Conservation (phyloP, 2,888 invertebrate species). For the Eudasyphora cyanicolor region DNA sequence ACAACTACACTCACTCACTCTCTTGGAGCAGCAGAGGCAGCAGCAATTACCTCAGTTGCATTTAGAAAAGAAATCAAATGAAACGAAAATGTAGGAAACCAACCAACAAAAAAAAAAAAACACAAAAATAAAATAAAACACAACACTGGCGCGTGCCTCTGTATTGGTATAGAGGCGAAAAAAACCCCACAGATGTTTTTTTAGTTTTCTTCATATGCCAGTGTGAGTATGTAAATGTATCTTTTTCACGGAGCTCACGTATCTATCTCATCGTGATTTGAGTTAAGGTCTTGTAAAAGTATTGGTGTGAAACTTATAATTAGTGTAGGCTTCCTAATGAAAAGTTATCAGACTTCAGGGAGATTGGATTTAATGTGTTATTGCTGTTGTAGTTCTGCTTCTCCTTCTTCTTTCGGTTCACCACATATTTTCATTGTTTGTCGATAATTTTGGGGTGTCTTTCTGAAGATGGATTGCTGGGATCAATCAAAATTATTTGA, state of each 20-base stretch:
- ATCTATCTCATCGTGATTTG: not conserved
- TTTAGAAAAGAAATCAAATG: constrained; percentile 50
- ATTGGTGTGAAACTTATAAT: constrained; percentile 37
- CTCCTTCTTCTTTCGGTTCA: not conserved
- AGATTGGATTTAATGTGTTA: not conserved
- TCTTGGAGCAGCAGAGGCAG: not conserved
- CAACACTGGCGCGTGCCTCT: constrained; percentile 61
- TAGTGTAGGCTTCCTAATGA: constrained; percentile 53
- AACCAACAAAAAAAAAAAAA: constrained; percentile 38
- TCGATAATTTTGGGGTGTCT: constrained; percentile 23
- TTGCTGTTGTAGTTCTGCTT: not conserved
- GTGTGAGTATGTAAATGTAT: not conserved
- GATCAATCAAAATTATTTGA: constrained; percentile 20
- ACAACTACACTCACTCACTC: not conserved
- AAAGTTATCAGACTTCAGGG: not conserved
- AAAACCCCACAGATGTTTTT: not conserved
- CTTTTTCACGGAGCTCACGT: not conserved
- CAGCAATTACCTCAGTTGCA: constrained; percentile 52
- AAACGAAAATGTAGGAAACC: not conserved
- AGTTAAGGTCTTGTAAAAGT: not conserved
- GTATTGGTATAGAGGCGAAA: constrained; percentile 40
- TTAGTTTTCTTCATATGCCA: not conserved
- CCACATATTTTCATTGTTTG: not conserved
- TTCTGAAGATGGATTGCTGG: constrained; percentile 9
- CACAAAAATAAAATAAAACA: constrained; percentile 24